Evolutionary conservation across 2,113 vertebrate species (phyloP).

Genomic region (Sphaerodactylus townsendi): DNA sequence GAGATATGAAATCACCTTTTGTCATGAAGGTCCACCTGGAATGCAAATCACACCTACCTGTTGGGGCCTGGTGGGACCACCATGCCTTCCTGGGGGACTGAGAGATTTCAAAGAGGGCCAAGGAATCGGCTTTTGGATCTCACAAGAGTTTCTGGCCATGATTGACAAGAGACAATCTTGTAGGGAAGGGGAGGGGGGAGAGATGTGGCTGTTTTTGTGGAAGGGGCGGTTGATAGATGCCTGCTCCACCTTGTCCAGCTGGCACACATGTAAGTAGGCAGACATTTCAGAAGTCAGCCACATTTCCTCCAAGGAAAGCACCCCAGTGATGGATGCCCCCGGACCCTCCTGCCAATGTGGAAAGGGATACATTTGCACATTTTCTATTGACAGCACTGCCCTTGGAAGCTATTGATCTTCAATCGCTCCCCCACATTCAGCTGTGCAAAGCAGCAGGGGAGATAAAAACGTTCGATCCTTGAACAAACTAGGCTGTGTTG

Average conservation of each 20-base stretch:
- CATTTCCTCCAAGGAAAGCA: too few relatives aligned
- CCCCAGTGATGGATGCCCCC: not conserved
- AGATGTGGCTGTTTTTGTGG: too few relatives aligned
- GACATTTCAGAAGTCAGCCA: too few relatives aligned
- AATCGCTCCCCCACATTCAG: not conserved
- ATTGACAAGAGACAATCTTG: too few relatives aligned
- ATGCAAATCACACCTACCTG: not conserved
- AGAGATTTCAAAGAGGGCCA: not conserved
- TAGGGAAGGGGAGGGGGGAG: too few relatives aligned
- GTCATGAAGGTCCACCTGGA: not conserved
- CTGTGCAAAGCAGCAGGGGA: not conserved
- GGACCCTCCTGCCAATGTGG: not conserved
- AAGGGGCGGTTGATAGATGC: too few relatives aligned
- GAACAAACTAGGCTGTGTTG: not conserved
- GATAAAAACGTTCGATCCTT: not conserved
- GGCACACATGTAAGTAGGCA: too few relatives aligned
- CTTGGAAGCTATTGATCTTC: not conserved
- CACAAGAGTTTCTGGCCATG: too few relatives aligned
- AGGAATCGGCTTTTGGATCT: too few relatives aligned
- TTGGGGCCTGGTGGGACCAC: too few relatives aligned
- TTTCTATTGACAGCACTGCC: not conserved
- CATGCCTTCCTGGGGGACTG: not conserved
- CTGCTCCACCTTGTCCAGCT: too few relatives aligned
- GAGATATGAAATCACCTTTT: not conserved
- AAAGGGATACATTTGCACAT: not conserved